These are phyloP conservation scores for Volucella inanis DNA, from an alignment of 2,888 invertebrate species.

Conservation along the genomic window DNA sequence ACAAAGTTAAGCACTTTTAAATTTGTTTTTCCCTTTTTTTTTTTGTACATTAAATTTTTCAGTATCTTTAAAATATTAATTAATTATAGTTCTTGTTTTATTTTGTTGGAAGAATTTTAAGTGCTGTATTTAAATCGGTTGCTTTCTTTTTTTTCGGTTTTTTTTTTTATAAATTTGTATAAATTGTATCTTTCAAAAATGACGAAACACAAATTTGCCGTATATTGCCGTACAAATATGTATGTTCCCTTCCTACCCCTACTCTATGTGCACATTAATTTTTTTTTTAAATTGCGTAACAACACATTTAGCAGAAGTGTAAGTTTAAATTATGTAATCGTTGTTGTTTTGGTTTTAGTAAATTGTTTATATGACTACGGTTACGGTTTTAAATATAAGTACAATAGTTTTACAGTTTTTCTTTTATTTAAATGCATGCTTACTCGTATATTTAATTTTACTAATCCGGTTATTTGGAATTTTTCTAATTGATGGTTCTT, in stretches of 20 bases:
- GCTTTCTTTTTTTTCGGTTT: constrained; percentile 36
- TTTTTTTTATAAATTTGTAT: constrained; percentile 24
- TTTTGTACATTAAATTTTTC: constrained; percentile 55
- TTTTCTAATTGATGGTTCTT: too few relatives aligned
- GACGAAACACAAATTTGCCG: constrained; percentile 66
- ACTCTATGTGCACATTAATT: constrained; percentile 19
- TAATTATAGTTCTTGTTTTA: constrained; percentile 31
- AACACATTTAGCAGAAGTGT: constrained; percentile 46
- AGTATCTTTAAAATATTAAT: constrained; percentile 49
- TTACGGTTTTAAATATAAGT: background rate
- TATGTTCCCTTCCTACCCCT: background rate
- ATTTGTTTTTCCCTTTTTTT: constrained; percentile 39
- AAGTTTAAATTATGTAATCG: background rate
- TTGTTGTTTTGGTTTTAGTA: background rate
- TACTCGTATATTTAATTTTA: too few relatives aligned
- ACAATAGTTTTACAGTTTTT: background rate
- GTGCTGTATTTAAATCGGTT: constrained; percentile 13
- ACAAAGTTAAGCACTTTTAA: constrained; percentile 33
- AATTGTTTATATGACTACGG: background rate
- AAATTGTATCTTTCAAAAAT: constrained; percentile 20
- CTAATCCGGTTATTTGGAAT: too few relatives aligned
- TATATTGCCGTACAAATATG: constrained; percentile 62
- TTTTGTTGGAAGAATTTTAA: background rate
- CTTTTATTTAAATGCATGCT: too few relatives aligned
- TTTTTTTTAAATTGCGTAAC: constrained; percentile 29